Conservation (phyloP, 1,140 invertebrate genomes). For the Akabosia matsudoensis region DNA sequence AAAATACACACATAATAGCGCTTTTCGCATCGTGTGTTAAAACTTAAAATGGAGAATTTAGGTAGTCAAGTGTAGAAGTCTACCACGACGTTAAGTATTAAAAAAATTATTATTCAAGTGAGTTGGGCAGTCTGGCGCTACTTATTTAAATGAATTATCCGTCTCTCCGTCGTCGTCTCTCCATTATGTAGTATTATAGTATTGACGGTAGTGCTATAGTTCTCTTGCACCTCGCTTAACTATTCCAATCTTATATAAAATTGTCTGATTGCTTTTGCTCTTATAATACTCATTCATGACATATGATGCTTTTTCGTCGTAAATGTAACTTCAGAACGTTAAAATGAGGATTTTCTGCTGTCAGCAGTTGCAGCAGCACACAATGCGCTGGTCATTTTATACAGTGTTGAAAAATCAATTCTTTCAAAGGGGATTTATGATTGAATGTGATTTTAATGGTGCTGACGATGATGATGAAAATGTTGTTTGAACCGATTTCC, state of each 20-base stretch:
- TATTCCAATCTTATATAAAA: neutral
- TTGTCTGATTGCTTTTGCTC: neutral
- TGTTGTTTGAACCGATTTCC: neutral
- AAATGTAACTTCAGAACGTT: too few species aligned
- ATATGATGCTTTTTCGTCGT: too few species aligned
- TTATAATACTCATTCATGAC: neutral
- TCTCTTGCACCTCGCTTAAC: too few species aligned
- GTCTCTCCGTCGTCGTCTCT: neutral
- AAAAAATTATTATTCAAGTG: neutral
- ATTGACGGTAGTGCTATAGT: too few species aligned
- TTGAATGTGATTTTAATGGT: neutral
- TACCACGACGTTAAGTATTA: too few species aligned
- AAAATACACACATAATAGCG: too few species aligned
- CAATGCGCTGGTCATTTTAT: too few species aligned
- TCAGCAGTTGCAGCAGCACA: too few species aligned
- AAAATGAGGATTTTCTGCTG: too few species aligned
- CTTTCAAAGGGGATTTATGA: neutral
- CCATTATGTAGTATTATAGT: neutral
- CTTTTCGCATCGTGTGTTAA: too few species aligned
- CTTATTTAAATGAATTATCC: neutral
- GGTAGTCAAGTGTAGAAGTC: too few species aligned
- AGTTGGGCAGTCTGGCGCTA: constrained; percentile 18
- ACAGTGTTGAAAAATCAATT: neutral
- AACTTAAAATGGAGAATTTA: too few species aligned
- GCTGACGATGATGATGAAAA: neutral